Evolutionary conservation across 2,797 vertebrate species (phyloP).

Genomic region (Lepus oiostolus): DNA sequence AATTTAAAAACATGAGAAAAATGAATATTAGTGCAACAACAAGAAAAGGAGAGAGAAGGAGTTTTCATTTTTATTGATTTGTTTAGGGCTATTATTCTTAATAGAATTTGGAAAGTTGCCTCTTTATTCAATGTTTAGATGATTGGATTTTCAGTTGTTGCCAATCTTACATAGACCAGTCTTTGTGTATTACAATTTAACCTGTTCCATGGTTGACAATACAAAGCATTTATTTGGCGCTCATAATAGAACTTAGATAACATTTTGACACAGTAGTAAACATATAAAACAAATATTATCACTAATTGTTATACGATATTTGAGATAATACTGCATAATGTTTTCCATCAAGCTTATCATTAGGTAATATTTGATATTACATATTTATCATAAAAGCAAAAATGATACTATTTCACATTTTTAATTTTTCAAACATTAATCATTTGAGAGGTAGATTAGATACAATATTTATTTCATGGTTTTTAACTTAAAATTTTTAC

Average conservation of each 20-base stretch:
- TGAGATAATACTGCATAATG: background rate
- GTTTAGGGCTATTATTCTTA: background rate
- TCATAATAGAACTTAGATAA: constrained; percentile 18
- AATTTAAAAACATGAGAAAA: constrained; percentile 15
- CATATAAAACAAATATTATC: constrained; percentile 8
- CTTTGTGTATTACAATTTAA: constrained; percentile 13
- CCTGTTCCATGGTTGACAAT: background rate
- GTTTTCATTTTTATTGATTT: background rate
- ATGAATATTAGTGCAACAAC: background rate
- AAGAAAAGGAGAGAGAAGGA: background rate
- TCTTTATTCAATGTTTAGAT: background rate
- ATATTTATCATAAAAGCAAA: constrained; percentile 43
- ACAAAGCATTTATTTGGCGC: constrained; percentile 33
- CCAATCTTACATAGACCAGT: constrained; percentile 32
- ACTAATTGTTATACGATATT: background rate
- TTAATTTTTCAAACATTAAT: constrained; percentile 41
- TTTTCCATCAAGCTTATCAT: constrained; percentile 22
- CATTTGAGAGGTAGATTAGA: background rate
- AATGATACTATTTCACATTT: background rate
- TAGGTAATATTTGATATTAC: background rate
- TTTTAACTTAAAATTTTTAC: constrained; percentile 7
- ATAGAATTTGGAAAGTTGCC: background rate
- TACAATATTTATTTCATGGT: background rate
- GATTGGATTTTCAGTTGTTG: background rate
- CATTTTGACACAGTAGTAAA: background rate